Base-by-base conservation (phyloP, 2,113 vertebrate genomes). In the Ochotona curzoniae region DNA sequence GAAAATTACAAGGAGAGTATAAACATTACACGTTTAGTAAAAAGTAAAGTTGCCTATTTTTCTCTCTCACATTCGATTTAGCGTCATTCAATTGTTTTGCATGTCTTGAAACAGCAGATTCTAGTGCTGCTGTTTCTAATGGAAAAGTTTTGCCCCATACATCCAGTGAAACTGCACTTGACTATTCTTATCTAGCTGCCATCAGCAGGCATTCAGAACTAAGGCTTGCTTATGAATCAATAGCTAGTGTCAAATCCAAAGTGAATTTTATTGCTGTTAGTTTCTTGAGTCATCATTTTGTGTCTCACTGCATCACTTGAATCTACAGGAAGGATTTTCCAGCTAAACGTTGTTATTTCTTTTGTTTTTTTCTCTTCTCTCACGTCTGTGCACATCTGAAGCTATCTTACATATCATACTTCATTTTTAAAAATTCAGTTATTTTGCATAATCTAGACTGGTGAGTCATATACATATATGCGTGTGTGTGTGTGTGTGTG, bases 251-350 rank as follows among this genome's bases (percentile, higher is more conserved):
- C 73, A 75, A 74, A 44, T 81, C 47, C 21, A 88, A 90, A 85
- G 23, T 47, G 63, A 94, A 71, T 87, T 73, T 63, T 87, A 32
- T 67, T 86, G 4, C 32, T 82, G 3, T 84, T 74, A 75, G 66
- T 67, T 64, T 91, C 92, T 93, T 23, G 71, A 83, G 38, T 93
- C 73, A 86, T 93, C 76, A 38, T 69, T 67, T 93, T 71, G 8
- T 76, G 35, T 87, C 82, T 94, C 32, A 73, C 20, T 70, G 23
- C n/a, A 63, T 89, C 84, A 57, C 49, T 91, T 70, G 57, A 95
- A 89, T 61, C 66, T 95, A 90, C 63, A 87, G 49, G 90, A 83
- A 87, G 38, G 11, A 76, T 32, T 95, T 49, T 81, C 69, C 35
- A 57, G 57, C 54, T 90, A 78, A 93, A 44, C 6, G 38, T 44